phyloP scores from a whole-genome alignment of 2,797 vertebrate species.

The Setipinna tenuifilis region DNA sequence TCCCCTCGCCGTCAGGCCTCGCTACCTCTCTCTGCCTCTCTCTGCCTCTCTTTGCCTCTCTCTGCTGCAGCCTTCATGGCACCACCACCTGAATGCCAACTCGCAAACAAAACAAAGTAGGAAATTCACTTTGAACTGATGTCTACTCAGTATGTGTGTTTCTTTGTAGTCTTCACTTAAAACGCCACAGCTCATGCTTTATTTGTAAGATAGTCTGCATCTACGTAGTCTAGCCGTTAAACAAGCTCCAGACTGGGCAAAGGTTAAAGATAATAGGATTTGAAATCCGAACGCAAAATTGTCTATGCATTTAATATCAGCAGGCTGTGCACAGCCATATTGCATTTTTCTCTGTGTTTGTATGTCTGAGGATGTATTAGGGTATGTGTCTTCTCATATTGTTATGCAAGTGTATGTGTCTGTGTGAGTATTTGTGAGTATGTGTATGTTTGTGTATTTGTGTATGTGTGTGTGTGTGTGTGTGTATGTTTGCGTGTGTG shows the following conservation, averaged over 20 bases:
- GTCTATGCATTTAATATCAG: slow-evolving; percentile 47
- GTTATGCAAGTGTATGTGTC: neutral
- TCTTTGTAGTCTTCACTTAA: neutral
- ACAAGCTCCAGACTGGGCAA: slow-evolving; percentile 40
- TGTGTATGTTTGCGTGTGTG: neutral
- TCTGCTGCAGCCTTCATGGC: neutral
- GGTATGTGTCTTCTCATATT: slow-evolving; percentile 12
- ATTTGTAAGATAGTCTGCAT: neutral
- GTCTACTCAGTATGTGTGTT: neutral
- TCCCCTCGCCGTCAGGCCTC: neutral
- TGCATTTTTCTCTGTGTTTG: neutral
- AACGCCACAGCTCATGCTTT: neutral
- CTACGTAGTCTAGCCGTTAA: neutral
- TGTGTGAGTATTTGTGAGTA: slow-evolving; percentile 19
- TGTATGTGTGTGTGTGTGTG: neutral
- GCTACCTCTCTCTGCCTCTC: neutral
- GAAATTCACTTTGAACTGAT: neutral
- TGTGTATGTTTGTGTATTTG: neutral
- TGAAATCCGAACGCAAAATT: slow-evolving; percentile 46
- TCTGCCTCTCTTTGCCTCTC: neutral
- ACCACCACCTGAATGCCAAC: neutral
- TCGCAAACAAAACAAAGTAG: neutral
- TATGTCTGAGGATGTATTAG: neutral
- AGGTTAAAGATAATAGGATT: slow-evolving; percentile 55
- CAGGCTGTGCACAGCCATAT: slow-evolving; percentile 55